Evolutionary conservation across 2,797 vertebrate species (phyloP).

Genomic region (Florisuga fusca): DNA sequence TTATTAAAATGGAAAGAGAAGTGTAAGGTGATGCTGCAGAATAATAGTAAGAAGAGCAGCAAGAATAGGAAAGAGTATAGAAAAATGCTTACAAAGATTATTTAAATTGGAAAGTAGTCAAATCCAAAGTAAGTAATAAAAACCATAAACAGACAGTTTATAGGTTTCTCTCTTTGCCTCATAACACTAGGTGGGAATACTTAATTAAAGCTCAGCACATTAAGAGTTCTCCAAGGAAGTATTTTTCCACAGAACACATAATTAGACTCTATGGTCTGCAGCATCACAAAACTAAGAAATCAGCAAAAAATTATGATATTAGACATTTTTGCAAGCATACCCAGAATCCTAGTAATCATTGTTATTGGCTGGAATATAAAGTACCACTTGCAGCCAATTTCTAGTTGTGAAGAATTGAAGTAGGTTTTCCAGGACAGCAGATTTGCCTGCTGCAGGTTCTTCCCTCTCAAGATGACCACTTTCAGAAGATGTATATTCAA

Average conservation of each 20-base stretch:
- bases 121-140: not conserved
- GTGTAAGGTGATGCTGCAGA: not conserved
- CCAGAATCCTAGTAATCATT: constrained; percentile 9
- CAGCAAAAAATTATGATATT: not conserved
- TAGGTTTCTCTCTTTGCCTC: not conserved
- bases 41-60: not conserved
- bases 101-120: not conserved
- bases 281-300: not conserved
- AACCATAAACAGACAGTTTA: not conserved
- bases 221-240: not conserved
- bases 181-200: not conserved
- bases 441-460: constrained; percentile 13
- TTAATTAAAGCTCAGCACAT: not conserved
- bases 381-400: constrained; percentile 12
- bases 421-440: constrained; percentile 12
- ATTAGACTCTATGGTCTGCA: not conserved
- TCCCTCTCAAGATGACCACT: not conserved
- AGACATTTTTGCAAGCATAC: constrained; percentile 40
- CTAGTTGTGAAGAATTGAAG: constrained; percentile 9
- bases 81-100: not conserved
- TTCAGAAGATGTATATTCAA: not conserved
- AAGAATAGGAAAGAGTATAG: not conserved
- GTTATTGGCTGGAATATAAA: constrained; percentile 9
- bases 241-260: not conserved
- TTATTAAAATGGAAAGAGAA: not conserved